phyloP scores from a whole-genome alignment of 2,797 vertebrate genomes.

The Parambassis ranga region DNA sequence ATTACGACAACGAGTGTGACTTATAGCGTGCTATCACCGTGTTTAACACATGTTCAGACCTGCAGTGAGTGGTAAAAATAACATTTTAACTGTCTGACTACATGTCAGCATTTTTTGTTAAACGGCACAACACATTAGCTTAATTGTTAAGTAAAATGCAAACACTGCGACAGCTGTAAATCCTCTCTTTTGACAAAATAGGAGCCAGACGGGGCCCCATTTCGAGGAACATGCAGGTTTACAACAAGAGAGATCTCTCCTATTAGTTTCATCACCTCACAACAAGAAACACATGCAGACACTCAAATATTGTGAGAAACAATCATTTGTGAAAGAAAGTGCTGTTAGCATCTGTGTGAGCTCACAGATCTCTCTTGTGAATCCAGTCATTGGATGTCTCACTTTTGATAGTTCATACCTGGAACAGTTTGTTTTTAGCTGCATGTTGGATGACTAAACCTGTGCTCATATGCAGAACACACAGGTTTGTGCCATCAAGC shows the following conservation, averaged over 20 bases:
- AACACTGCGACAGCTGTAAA: conserved; percentile 1
- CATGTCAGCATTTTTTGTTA: background rate
- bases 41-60: background rate
- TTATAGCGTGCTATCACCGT: conserved; percentile 22
- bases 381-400: background rate
- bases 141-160: background rate
- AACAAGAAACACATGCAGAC: background rate
- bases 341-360: conserved; percentile 5
- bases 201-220: background rate
- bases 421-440: background rate
- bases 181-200: background rate
- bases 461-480: background rate
- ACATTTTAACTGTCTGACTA: background rate
- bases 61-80: background rate
- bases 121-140: background rate
- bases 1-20: conserved; percentile 12
- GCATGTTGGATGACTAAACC: too few relatives aligned
- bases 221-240: conserved; percentile 1
- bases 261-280: background rate
- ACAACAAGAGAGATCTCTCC: background rate
- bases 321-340: background rate
- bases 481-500: background rate
- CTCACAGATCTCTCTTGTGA: background rate
- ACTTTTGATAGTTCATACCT: background rate
- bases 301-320: background rate